Conservation (phyloP, 2,888 invertebrate species). For the Melanostoma scalare region DNA sequence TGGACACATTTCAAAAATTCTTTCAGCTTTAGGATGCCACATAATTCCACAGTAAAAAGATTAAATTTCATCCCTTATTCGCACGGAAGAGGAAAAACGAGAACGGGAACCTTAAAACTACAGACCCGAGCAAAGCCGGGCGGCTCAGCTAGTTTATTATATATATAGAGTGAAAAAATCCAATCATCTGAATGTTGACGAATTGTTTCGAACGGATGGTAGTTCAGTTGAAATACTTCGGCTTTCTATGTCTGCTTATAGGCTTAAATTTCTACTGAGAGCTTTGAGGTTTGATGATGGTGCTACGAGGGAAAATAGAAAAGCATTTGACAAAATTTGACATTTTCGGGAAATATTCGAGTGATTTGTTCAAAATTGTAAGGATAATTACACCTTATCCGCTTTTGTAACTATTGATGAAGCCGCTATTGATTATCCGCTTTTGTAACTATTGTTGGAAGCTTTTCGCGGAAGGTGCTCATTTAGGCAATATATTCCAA, state of each 20-base stretch:
- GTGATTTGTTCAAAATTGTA: constrained; percentile 4
- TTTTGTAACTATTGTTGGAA: constrained; percentile 43
- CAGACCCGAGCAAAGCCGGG: too few relatives aligned
- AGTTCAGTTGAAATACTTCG: constrained; percentile 53
- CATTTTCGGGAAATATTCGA: not conserved
- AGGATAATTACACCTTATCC: constrained; percentile 7
- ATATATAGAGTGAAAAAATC: constrained; percentile 45
- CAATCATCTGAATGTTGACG: constrained; percentile 42
- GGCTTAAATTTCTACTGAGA: constrained; percentile 43
- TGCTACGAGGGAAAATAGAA: constrained; percentile 14
- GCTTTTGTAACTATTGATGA: constrained; percentile 42
- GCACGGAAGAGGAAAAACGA: too few relatives aligned
- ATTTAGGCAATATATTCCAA: constrained; percentile 41
- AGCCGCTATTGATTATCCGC: constrained; percentile 9
- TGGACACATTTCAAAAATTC: too few relatives aligned
- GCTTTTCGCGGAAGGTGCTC: constrained; percentile 26
- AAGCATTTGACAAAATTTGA: constrained; percentile 20
- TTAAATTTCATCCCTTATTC: too few relatives aligned
- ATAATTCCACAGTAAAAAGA: too few relatives aligned
- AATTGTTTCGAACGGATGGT: constrained; percentile 47
- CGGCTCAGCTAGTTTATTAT: too few relatives aligned
- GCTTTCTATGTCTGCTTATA: constrained; percentile 41
- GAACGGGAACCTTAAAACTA: too few relatives aligned
- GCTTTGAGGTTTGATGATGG: constrained; percentile 46
- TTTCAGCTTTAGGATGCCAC: too few relatives aligned